A percentile compares a stretch with the other conserved stretches of the same genome.
phyloP scores from a whole-genome alignment of 2,113 vertebrate species.

The Siphamia tubifer region DNA sequence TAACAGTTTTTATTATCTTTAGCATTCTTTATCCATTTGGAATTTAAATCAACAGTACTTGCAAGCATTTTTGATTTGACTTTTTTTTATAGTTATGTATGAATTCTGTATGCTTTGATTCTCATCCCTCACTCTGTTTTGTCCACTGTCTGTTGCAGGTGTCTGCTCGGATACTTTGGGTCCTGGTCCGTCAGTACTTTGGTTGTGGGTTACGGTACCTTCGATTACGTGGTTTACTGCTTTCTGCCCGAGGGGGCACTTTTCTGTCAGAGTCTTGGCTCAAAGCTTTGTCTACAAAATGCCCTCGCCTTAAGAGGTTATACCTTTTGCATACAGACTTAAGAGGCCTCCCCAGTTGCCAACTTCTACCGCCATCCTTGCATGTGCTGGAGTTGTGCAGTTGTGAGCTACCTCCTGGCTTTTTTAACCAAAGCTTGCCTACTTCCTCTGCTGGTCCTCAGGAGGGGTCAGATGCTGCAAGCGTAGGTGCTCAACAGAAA shows the following conservation, averaged over 20 bases:
- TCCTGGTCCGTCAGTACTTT: conserved; percentile 79
- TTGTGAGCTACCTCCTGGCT: conserved; percentile 75
- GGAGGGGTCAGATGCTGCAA: conserved; percentile 35
- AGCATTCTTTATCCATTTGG: too few relatives aligned
- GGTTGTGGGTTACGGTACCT: conserved; percentile 77
- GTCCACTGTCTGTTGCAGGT: conserved; percentile 65
- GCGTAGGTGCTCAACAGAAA: conserved; percentile 26
- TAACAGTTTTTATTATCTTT: too few relatives aligned
- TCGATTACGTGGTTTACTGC: conserved; percentile 76
- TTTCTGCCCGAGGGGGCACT: conserved; percentile 74
- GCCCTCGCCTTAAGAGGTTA: conserved; percentile 77
- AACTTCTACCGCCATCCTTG: conserved; percentile 70
- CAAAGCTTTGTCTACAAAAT: conserved; percentile 72
- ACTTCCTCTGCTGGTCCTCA: conserved; percentile 10
- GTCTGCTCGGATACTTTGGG: conserved; percentile 79
- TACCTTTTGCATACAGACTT: conserved; percentile 76
- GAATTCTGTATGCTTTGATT: conserved; percentile 1
- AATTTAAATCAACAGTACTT: too few relatives aligned
- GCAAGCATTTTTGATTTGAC: conserved; percentile 5
- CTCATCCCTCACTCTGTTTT: neutral
- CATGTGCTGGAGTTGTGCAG: conserved; percentile 75
- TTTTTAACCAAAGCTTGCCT: conserved; percentile 67
- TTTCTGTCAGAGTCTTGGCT: conserved; percentile 83
- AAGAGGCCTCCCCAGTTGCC: conserved; percentile 68
- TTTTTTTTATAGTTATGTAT: conserved; percentile 9